phyloP scores from a whole-genome alignment of 2,113 vertebrate genomes.

The Chaenogobius annularis region DNA sequence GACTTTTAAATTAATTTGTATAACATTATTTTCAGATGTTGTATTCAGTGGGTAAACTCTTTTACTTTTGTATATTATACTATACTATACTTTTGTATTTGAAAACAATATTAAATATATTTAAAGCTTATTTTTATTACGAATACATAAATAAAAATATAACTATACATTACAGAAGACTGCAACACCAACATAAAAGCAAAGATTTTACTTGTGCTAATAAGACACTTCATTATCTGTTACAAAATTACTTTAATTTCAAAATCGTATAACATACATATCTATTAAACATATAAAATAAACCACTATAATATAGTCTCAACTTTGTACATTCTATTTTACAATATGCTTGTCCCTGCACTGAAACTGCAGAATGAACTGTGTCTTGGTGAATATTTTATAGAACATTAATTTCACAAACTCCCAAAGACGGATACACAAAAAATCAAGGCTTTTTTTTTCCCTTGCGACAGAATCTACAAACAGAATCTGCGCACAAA shows the following conservation, averaged over 20 bases:
- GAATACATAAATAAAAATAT: slow-evolving; percentile 53
- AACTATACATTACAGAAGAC: slow-evolving; percentile 67
- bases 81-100: slow-evolving; percentile 50
- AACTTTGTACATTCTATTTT: slow-evolving; percentile 72
- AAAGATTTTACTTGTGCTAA: slow-evolving; percentile 64
- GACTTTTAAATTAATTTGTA: slow-evolving; percentile 72
- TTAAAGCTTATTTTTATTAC: slow-evolving; percentile 78
- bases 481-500: slow-evolving; percentile 17
- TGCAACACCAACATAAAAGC: slow-evolving; percentile 63
- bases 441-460: slow-evolving; percentile 16
- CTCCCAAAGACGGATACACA: slow-evolving; percentile 50
- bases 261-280: slow-evolving; percentile 76
- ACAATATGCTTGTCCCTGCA: slow-evolving; percentile 74
- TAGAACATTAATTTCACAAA: slow-evolving; percentile 41
- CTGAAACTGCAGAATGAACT: slow-evolving; percentile 70
- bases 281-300: slow-evolving; percentile 80
- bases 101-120: slow-evolving; percentile 73
- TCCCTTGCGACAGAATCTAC: neutral
- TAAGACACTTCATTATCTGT: slow-evolving; percentile 82
- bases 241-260: slow-evolving; percentile 82
- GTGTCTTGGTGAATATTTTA: slow-evolving; percentile 25
- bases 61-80: slow-evolving; percentile 13
- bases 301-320: slow-evolving; percentile 71
- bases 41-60: slow-evolving; percentile 69
- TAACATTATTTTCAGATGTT: slow-evolving; percentile 64